These are phyloP conservation scores for Cyclopterus lumpus DNA, from an alignment of 2,797 vertebrate species.

Conservation along the genomic window DNA sequence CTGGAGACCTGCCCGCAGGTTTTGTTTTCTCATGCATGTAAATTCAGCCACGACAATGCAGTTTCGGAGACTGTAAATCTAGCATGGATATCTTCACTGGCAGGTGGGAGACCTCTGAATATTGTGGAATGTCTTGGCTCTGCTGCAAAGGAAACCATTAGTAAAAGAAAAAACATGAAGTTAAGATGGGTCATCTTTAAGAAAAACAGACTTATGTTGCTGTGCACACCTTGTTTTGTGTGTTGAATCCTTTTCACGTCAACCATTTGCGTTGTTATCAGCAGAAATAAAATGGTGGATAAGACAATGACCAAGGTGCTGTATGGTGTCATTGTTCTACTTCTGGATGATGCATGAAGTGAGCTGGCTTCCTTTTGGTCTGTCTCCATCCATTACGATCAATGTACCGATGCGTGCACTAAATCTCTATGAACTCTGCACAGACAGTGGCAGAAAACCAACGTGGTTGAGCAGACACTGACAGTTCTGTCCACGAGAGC, in stretches of 20 bases:
- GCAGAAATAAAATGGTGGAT: constrained; percentile 14
- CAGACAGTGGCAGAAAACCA: constrained; percentile 59
- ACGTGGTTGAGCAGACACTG: constrained; percentile 65
- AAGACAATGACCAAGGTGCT: constrained; percentile 9
- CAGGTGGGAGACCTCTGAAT: constrained; percentile 72
- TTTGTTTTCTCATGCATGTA: constrained; percentile 35
- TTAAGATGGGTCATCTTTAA: constrained; percentile 32
- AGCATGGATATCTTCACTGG: constrained; percentile 46
- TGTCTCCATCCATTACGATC: constrained; percentile 27
- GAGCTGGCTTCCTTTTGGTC: constrained; percentile 31
- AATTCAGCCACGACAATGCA: constrained; percentile 46
- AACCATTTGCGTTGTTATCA: constrained; percentile 18
- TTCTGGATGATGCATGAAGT: constrained; percentile 13
- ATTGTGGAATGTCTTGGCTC: constrained; percentile 68
- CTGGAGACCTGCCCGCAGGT: constrained; percentile 7
- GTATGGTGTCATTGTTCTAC: constrained; percentile 28
- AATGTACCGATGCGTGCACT: constrained; percentile 25
- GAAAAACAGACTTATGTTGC: constrained; percentile 13
- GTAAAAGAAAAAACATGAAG: constrained; percentile 35
- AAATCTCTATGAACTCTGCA: constrained; percentile 32
- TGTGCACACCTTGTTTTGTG: constrained; percentile 8
- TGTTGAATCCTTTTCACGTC: constrained; percentile 12
- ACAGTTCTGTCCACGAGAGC: constrained; percentile 66
- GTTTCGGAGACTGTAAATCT: constrained; percentile 67
- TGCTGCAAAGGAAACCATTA: constrained; percentile 52